Percentiles rank a stretch among this genome's conserved stretches.
These are phyloP conservation scores for Lepidostoma basale DNA, from an alignment of 1,140 invertebrate species.

Conservation along the genomic window DNA sequence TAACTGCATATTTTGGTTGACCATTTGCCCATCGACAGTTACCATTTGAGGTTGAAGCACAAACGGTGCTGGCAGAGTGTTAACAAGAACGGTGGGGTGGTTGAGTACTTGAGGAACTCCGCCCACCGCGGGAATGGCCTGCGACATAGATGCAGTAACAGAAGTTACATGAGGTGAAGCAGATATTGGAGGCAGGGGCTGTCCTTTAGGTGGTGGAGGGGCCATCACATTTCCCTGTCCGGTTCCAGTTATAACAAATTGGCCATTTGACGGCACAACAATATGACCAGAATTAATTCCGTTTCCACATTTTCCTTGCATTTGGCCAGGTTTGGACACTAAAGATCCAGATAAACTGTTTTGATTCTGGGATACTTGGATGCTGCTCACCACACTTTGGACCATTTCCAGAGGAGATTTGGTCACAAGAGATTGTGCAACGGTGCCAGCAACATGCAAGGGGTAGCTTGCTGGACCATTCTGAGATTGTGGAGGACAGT, in stretches of 20 bases:
- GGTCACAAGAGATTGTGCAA: slow-evolving; percentile 62
- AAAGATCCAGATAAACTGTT: slow-evolving; percentile 41
- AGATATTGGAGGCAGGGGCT: slow-evolving; percentile 69
- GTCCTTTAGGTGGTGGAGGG: slow-evolving; percentile 67
- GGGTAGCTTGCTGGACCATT: slow-evolving; percentile 57
- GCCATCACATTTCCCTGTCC: slow-evolving; percentile 68
- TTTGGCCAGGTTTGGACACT: slow-evolving; percentile 47
- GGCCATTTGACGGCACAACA: slow-evolving; percentile 74
- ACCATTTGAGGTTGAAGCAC: slow-evolving; percentile 78
- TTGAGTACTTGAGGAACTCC: slow-evolving; percentile 55
- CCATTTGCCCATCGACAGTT: slow-evolving; percentile 70
- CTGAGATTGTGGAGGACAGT: slow-evolving; percentile 45
- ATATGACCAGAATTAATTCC: slow-evolving; percentile 71
- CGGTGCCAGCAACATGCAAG: slow-evolving; percentile 57
- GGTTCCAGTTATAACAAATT: slow-evolving; percentile 71
- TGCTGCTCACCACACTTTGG: slow-evolving; percentile 78
- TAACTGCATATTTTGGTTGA: slow-evolving; percentile 70
- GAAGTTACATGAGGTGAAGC: slow-evolving; percentile 72
- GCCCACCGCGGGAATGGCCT: slow-evolving; percentile 62
- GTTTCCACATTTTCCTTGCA: slow-evolving; percentile 51
- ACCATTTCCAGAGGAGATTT: slow-evolving; percentile 82
- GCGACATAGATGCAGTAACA: slow-evolving; percentile 72
- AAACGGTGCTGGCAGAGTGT: slow-evolving; percentile 79
- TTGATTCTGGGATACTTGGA: slow-evolving; percentile 66
- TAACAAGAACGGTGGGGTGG: slow-evolving; percentile 81